phyloP scores from a whole-genome alignment of 2,888 invertebrate species.

The Podotricha telesiphe region DNA sequence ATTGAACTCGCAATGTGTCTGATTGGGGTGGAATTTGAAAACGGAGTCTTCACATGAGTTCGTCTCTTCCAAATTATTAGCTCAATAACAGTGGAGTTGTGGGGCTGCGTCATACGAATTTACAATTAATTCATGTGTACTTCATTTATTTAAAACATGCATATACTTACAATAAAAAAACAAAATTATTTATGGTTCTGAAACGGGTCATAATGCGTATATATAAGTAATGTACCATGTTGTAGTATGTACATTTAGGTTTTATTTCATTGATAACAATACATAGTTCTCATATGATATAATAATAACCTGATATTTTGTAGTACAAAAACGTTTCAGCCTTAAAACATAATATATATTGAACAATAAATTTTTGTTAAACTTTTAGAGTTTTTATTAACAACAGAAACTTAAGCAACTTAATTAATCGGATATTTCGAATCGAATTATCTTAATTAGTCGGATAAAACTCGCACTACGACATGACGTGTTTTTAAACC shows the following conservation, averaged over 20 bases:
- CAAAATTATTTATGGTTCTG: constrained; percentile 2
- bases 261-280: neutral
- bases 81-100: too few relatives aligned
- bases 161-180: neutral
- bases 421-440: neutral
- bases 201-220: neutral
- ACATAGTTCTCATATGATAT: neutral
- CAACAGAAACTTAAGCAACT: neutral
- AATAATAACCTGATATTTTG: neutral
- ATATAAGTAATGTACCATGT: neutral
- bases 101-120: neutral
- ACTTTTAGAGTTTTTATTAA: neutral
- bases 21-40: too few relatives aligned
- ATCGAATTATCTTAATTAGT: too few relatives aligned
- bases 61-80: too few relatives aligned
- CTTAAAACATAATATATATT: neutral
- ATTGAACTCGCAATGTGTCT: too few relatives aligned
- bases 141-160: constrained; percentile 11
- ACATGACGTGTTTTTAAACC: neutral
- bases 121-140: neutral
- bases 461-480: neutral
- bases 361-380: neutral
- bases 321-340: neutral
- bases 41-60: too few relatives aligned
- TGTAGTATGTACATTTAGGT: neutral